Evolutionary conservation across 2,797 vertebrate genomes (phyloP), one percentile per base, ranked within the genome.

Genomic region (Neopelma chrysocephalum): DNA sequence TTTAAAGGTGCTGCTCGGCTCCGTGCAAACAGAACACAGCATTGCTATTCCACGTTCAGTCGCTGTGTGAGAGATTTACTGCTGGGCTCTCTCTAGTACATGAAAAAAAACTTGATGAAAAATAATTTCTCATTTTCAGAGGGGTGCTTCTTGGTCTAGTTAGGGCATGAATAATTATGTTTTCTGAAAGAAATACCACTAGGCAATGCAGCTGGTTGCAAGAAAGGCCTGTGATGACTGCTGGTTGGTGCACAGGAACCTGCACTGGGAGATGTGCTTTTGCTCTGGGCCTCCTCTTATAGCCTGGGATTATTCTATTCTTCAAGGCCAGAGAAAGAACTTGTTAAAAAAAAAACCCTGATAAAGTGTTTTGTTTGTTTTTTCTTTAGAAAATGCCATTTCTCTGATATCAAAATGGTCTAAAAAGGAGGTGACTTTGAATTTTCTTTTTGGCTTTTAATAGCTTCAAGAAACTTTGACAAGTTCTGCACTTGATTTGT

Each of bases 21-120:
- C 32, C 16, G 2, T 3, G 7, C 65, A 47, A 82, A 82, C 40
- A 32, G 31, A 75, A 12, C 25, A 18, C 53, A 68, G 56, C n/a
- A 34, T 34, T 5, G 0, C 50, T 42, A 3, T 42, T 66, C 68
- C 7, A 5, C 3, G 2, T n/a, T 58, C 13, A 0, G 3, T 31
- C 11, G 13, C 64, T 31, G 34, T 34, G 68, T 0, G 1, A 87
- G 56, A 11, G 21, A 53, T 48, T 82, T 77, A 66, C 64, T 70
- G 60, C 72, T 78, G 78, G 79, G 89, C 50, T 87, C 43, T 72
- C 68, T 27, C 29, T 34, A 36, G 61, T 36, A 9, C 8, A 3
- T 26, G 42, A 45, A 81, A 78, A 40, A 57, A 81, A 93, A 50
- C 57, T 21, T 42, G 34, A 75, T 47, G 69, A 73, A 78, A 91